Evolutionary conservation across 2,113 vertebrate genomes (phyloP).

Genomic region (Paraplagusia blochii): DNA sequence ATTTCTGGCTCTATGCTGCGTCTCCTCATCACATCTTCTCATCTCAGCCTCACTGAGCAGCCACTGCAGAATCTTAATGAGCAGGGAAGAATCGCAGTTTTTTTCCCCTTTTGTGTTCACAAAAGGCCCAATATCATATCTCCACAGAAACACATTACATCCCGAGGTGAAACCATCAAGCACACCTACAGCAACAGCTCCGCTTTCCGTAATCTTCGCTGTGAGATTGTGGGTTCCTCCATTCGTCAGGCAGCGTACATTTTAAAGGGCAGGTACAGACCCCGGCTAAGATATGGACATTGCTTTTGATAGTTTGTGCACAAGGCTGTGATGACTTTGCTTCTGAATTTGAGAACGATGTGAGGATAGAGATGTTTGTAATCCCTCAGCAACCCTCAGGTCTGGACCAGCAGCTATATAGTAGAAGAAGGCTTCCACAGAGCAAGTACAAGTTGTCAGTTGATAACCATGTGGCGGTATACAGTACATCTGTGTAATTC

Average conservation of each 20-base stretch:
- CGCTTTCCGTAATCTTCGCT: constrained; percentile 6
- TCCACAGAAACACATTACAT: constrained; percentile 8
- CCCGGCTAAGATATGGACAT: constrained; percentile 12
- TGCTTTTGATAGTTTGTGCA: constrained; percentile 51
- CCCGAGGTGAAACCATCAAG: constrained; percentile 8
- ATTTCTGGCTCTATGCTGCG: constrained; percentile 52
- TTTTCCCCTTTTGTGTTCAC: constrained; percentile 9
- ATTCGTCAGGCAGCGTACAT: constrained; percentile 27
- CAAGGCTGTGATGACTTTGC: constrained; percentile 37
- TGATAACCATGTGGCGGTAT: too few species aligned
- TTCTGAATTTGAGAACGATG: constrained; percentile 37
- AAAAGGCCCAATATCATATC: constrained; percentile 22
- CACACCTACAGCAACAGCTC: constrained; percentile 3
- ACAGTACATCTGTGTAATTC: too few species aligned
- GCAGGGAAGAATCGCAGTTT: constrained; percentile 22
- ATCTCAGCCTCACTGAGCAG: constrained; percentile 38
- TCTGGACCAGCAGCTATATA: constrained; percentile 13
- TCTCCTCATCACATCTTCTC: constrained; percentile 57
- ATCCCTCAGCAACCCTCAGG: constrained; percentile 39
- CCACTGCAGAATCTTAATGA: constrained; percentile 57
- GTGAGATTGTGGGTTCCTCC: constrained; percentile 4
- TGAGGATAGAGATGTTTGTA: constrained; percentile 37
- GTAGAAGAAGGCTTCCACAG: too few species aligned
- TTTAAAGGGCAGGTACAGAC: constrained; percentile 14
- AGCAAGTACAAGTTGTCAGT: too few species aligned